phyloP scores from a whole-genome alignment of 2,113 vertebrate genomes.

The Cettia cetti region DNA sequence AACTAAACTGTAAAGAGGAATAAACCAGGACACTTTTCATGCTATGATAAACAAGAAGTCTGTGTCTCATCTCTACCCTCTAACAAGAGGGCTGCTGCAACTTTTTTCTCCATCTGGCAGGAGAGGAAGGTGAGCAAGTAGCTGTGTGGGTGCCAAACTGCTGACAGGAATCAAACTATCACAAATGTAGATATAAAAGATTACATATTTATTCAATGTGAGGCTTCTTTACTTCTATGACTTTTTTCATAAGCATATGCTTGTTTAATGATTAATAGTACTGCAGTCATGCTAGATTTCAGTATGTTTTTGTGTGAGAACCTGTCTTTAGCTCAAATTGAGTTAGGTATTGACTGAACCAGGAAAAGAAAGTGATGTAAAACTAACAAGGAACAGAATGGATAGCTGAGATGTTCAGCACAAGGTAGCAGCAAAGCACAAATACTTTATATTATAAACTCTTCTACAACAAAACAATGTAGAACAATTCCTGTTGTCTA shows the following conservation, averaged over 20 bases:
- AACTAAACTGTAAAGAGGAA: background rate
- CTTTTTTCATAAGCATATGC: background rate
- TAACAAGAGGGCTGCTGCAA: background rate
- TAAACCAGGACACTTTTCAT: background rate
- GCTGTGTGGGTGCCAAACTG: background rate
- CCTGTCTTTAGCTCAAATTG: background rate
- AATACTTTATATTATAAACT: background rate
- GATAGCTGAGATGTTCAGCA: background rate
- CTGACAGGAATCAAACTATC: fast-evolving
- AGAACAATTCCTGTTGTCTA: background rate
- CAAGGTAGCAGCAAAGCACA: background rate
- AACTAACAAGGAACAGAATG: background rate
- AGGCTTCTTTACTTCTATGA: background rate
- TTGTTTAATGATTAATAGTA: background rate
- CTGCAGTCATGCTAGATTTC: background rate
- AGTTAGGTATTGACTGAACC: background rate
- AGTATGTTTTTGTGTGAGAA: background rate
- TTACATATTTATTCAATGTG: background rate
- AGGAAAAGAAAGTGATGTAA: background rate
- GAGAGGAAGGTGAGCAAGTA: background rate
- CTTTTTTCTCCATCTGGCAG: background rate
- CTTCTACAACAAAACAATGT: background rate
- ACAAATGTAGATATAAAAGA: background rate
- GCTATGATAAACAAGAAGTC: background rate
- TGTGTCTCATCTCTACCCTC: background rate